Conservation (phyloP, 2,113 vertebrate genomes). For the Marmota flaviventris region DNA sequence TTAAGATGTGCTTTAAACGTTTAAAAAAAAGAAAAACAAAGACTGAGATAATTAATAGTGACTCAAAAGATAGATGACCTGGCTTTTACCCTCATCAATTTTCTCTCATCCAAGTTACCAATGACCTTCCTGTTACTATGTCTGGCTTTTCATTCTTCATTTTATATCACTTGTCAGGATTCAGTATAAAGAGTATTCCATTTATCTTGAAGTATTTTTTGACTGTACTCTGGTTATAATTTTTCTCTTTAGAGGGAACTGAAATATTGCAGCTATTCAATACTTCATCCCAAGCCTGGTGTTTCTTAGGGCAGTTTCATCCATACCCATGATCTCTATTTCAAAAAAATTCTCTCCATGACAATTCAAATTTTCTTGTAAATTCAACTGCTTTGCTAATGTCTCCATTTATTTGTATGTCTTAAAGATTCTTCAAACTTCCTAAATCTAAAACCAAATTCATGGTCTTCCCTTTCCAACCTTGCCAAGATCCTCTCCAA, state of each 20-base stretch:
- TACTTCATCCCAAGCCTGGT: slow-evolving; percentile 37
- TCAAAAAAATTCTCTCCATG: slow-evolving; percentile 11
- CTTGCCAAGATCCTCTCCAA: background rate
- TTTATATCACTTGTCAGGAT: slow-evolving; percentile 19
- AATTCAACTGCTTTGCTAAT: slow-evolving; percentile 28
- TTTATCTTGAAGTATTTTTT: slow-evolving; percentile 45
- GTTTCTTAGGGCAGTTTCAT: background rate
- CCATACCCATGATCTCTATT: background rate
- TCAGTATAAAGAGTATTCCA: background rate
- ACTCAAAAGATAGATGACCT: slow-evolving; percentile 23
- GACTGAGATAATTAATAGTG: background rate
- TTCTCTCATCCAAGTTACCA: slow-evolving; percentile 13
- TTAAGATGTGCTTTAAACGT: too few species aligned
- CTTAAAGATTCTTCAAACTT: slow-evolving; percentile 14
- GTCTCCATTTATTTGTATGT: slow-evolving; percentile 6
- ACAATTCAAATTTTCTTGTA: background rate
- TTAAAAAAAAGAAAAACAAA: background rate
- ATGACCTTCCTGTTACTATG: background rate
- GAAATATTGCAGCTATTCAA: slow-evolving; percentile 45
- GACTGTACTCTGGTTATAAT: background rate
- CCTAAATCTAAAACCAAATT: slow-evolving; percentile 43
- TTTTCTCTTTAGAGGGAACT: background rate
- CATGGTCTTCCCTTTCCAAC: slow-evolving; percentile 11
- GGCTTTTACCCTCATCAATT: slow-evolving; percentile 23
- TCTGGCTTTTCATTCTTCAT: slow-evolving; percentile 22